Conservation (phyloP, 1,140 invertebrate species). For the Magallana gigas region DNA sequence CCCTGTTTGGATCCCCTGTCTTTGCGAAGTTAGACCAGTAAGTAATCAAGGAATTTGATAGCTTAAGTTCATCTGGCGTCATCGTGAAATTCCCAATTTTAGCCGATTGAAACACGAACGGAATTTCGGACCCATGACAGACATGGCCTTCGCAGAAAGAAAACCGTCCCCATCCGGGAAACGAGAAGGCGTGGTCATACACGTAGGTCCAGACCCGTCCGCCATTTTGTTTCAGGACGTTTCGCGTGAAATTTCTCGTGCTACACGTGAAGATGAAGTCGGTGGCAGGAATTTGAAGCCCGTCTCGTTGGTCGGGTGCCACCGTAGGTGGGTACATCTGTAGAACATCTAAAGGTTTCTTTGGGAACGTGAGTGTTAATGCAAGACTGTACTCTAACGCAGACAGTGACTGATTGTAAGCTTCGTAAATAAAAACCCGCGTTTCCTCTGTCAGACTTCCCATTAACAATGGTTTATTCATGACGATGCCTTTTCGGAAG, state of each 20-base stretch:
- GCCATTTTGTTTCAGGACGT: conserved; percentile 49
- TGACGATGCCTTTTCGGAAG: conserved; percentile 50
- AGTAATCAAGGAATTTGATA: conserved; percentile 63
- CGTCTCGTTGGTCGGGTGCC: conserved; percentile 57
- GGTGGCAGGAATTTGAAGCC: conserved; percentile 57
- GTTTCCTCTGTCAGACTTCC: conserved; percentile 66
- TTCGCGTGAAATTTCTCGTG: conserved; percentile 58
- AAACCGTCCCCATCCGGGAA: conserved; percentile 68
- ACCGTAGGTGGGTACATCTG: conserved; percentile 61
- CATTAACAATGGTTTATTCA: conserved; percentile 64
- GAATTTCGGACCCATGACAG: conserved; percentile 73
- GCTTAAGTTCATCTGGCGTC: conserved; percentile 62
- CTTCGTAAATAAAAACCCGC: conserved; percentile 63
- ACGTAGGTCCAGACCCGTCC: conserved; percentile 63
- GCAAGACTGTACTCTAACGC: conserved; percentile 53
- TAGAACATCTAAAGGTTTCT: conserved; percentile 36
- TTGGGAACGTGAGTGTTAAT: conserved; percentile 55
- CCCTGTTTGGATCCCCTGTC: conserved; percentile 65
- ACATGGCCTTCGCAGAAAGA: conserved; percentile 69
- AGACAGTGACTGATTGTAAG: conserved; percentile 57
- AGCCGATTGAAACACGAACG: conserved; percentile 68
- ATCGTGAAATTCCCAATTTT: conserved; percentile 54
- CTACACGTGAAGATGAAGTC: conserved; percentile 66
- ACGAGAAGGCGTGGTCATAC: conserved; percentile 70
- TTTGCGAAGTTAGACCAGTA: conserved; percentile 76